Base-by-base conservation (phyloP, 92 coral and sea anemone species). In the Plumapathes pennacea region DNA sequence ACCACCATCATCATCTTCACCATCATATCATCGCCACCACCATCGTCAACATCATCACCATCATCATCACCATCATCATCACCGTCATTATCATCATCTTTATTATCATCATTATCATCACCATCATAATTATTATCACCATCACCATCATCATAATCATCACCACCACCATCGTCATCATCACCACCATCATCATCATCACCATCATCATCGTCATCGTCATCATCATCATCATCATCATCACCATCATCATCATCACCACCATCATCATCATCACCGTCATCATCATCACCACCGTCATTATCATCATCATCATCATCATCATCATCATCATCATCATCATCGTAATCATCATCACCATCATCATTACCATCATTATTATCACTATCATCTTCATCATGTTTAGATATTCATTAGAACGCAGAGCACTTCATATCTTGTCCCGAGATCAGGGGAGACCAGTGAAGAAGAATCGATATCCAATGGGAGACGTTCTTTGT, bases 271-370 rank as follows among this genome's bases (percentile, higher is more conserved):
- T 36, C 41, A 36, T 36, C 41, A n/a, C n/a, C 41, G 41, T 36
- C 41, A n/a, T 36, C n/a, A 36, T 36, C 41, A 36, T 36, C 41
- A n/a, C n/a, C 41, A 36, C n/a, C 41, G 41, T 36, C 41, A 36
- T 36, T 36, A 36, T 36, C 41, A 36, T 36, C 41, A 36, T 36
- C 41, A 36, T 36, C n/a, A n/a, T 36, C 41, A 36, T 36, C 41
- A 36, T 36, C 41, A 36, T 36, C 41, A 36, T 36, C 41, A 36
- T 36, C 41, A 36, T 36, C 41, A 36, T 36, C 41, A 36, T 36
- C 41, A 36, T 36, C 41, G n/a, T 36, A 9, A 36, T 36, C 41
- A 36, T 36, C 41, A 36, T 36, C 41, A 36, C n/a, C 9, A 36
- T 8, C 41, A 36, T 8, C 41, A n/a, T 36, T n/a, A 36, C n/a